Percentiles rank a stretch among this genome's conserved stretches.
phyloP scores from a whole-genome alignment of 2,113 vertebrate genomes.

The Scomber japonicus region DNA sequence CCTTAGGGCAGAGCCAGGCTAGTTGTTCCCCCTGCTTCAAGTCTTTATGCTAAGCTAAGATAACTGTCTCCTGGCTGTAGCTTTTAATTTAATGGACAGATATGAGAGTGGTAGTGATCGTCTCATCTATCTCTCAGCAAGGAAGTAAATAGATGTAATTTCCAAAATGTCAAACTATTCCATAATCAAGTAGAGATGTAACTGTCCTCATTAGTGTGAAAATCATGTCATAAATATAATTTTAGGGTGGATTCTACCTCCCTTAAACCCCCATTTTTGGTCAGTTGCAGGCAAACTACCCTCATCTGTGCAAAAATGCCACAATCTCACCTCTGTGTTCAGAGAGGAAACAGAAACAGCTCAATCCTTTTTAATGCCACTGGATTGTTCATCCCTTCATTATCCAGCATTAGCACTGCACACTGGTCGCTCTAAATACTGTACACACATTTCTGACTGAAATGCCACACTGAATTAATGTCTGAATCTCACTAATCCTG shows the following conservation, averaged over 20 bases:
- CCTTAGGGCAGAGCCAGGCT: no score
- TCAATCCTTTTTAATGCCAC: constrained; percentile 49
- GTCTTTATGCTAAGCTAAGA: constrained; percentile 4
- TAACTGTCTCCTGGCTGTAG: not conserved
- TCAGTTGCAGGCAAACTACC: constrained; percentile 19
- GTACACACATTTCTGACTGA: constrained; percentile 33
- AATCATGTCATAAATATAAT: not conserved
- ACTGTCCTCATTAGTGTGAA: not conserved
- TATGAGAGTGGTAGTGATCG: not conserved
- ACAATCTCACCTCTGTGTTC: constrained; percentile 24
- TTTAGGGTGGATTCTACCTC: constrained; percentile 37
- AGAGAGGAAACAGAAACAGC: constrained; percentile 51
- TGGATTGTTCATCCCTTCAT: constrained; percentile 61
- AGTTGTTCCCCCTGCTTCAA: no score
- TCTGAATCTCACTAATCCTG: constrained; percentile 52
- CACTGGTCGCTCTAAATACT: constrained; percentile 29
- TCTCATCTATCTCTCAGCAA: not conserved
- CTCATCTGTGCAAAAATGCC: constrained; percentile 39
- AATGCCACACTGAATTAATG: constrained; percentile 56
- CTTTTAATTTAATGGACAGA: not conserved
- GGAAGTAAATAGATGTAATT: not conserved
- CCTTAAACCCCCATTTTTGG: constrained; percentile 22
- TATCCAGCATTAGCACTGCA: constrained; percentile 62
- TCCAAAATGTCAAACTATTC: not conserved
- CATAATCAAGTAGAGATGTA: not conserved